Base-by-base conservation (phyloP, 1,140 invertebrate genomes). In the Tetraneura akinire region DNA sequence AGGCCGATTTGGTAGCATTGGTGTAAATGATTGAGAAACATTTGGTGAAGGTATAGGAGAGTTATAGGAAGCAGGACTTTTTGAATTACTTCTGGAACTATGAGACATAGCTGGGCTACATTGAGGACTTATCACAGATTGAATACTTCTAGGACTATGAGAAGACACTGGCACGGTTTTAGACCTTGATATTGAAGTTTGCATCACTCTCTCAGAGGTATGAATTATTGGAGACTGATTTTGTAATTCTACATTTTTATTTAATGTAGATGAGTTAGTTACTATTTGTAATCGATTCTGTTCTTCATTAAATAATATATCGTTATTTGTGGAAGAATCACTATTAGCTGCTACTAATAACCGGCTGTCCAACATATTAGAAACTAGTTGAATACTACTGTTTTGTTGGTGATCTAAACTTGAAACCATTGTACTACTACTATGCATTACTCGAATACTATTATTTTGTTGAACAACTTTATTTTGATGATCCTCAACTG, bases 1-100 rank as follows among this genome's bases (percentile, higher is more conserved):
- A 18, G 84, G 84, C 45, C 84, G 60, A 51, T 84, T 84, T 42
- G 55, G 80, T n/a, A 80, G 49, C 55, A 60, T 82, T 23, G 73
- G 78, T 18, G 80, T 53, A 21, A 81, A 81, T 37, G 80, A 62
- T 5, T 47, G 23, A 23, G 70, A 29, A 64, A 74, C 76, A 68
- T 73, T 64, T 73, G 66, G 70, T 29, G 76, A 51, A 3, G 68
- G 64, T 73, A 80, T 64, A 68, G 60, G 81, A 73, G 53, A 81
- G 80, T 80, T 80, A 47, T 62, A 80, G 14, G 70, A 78, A 18
- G 81, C 70, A 62, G 81, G 81, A 64, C 82, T 81, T 73, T 82
- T 82, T 37, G 55, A 68, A 29, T 71, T 60, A 53, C 71, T 80
- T 60, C 66, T 62, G 76, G 80, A 81, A n/a, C 51, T 62, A 81